phyloP scores from a whole-genome alignment of 2,888 invertebrate genomes.

The Tenthredo scrophulariae region DNA sequence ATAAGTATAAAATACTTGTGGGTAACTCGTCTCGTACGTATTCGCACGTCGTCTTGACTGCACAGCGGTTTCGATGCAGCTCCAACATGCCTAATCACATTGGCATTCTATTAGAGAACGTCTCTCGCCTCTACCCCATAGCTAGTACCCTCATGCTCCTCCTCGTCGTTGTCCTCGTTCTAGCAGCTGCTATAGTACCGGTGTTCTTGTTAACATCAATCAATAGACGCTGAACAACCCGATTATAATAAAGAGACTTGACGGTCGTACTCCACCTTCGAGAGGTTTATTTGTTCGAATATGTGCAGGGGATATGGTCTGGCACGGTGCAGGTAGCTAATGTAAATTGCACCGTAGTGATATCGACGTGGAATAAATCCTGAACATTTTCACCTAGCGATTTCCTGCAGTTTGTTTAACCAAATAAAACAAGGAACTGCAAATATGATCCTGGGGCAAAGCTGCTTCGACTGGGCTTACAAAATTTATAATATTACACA shows the following conservation, averaged over 20 bases:
- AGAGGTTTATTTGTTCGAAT: neutral
- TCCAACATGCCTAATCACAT: conserved; percentile 72
- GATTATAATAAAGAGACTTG: conserved; percentile 37
- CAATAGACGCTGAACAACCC: conserved; percentile 28
- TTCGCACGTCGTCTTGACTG: conserved; percentile 30
- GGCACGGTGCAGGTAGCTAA: neutral
- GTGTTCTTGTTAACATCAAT: conserved; percentile 42
- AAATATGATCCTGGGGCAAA: conserved; percentile 23
- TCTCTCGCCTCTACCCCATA: conserved; percentile 63
- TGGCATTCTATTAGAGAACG: conserved; percentile 73
- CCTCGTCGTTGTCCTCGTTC: conserved; percentile 33
- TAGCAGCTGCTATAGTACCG: neutral
- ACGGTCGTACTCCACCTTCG: neutral
- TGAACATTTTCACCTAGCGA: neutral
- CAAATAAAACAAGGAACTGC: conserved; percentile 30
- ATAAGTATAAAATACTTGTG: neutral
- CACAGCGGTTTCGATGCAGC: conserved; percentile 69
- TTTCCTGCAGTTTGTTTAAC: neutral
- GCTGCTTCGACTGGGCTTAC: neutral
- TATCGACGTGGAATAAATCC: neutral
- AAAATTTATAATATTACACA: conserved; percentile 17
- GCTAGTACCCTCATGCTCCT: conserved; percentile 52
- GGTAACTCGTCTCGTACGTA: conserved; percentile 34
- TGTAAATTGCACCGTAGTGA: neutral
- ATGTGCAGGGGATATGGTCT: neutral